A percentile compares a stretch with the other conserved stretches of the same genome.
Evolutionary conservation across 2,797 vertebrate species (phyloP).

Genomic region (Clarias pachynema): DNA sequence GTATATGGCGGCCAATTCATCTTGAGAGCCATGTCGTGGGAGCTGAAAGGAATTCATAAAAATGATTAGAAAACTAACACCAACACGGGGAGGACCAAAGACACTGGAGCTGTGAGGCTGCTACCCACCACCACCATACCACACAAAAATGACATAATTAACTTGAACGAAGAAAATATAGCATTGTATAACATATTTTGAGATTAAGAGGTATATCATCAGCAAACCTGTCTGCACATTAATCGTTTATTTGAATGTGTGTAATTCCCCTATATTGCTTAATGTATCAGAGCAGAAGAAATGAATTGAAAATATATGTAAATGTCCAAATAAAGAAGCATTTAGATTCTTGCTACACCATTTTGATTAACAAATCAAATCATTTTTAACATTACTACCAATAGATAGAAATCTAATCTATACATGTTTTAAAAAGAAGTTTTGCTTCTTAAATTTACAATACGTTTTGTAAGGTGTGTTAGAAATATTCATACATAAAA

Average conservation of each 20-base stretch:
- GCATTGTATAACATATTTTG: background rate
- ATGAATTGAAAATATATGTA: background rate
- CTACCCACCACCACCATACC: background rate
- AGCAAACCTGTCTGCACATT: background rate
- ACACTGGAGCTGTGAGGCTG: background rate
- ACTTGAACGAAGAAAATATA: background rate
- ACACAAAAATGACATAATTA: background rate
- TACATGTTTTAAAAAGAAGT: background rate
- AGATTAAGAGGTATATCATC: background rate
- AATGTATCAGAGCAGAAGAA: background rate
- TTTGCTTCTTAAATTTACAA: background rate
- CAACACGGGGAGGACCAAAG: background rate
- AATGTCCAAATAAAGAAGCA: background rate
- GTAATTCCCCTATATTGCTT: background rate
- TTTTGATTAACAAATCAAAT: background rate
- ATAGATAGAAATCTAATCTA: conserved; percentile 5
- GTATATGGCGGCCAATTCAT: background rate
- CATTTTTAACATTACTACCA: background rate
- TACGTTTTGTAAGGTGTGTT: background rate
- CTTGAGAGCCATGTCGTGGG: background rate
- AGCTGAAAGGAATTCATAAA: background rate
- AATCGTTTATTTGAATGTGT: background rate
- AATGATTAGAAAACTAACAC: background rate
- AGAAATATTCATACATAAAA: conserved; percentile 22
- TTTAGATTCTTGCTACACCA: background rate